Evolutionary conservation across 2,888 invertebrate genomes (phyloP).

Genomic region (Mantis religiosa): DNA sequence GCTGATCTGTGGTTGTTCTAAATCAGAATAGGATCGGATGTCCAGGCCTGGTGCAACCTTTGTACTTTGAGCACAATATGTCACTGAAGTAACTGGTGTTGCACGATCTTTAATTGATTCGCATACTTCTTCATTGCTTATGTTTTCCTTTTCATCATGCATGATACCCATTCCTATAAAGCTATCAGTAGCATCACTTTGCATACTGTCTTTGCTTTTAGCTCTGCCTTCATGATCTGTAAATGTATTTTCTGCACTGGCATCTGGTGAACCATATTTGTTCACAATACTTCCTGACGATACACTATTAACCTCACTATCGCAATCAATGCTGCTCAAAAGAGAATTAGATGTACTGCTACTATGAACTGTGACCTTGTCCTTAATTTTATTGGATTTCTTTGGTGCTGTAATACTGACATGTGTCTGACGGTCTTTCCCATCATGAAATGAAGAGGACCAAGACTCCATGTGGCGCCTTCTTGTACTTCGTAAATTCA

Average conservation of each 20-base stretch:
- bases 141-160: constrained; percentile 11
- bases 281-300: background rate
- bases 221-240: background rate
- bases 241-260: background rate
- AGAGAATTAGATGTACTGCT: background rate
- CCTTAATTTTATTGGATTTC: constrained; percentile 10
- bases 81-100: background rate
- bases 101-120: background rate
- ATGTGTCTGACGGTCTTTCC: background rate
- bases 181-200: background rate
- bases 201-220: background rate
- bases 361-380: background rate
- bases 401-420: constrained; percentile 26
- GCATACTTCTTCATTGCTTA: background rate
- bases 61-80: background rate
- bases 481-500: constrained; percentile 12
- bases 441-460: background rate
- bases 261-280: background rate
- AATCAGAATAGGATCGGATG: background rate
- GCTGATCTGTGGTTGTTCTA: background rate
- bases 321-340: background rate
- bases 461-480: background rate
- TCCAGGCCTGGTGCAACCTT: background rate
- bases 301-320: background rate
- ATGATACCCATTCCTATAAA: background rate